A percentile compares a stretch with the other conserved stretches of the same genome.
These are phyloP conservation scores for Drosophila sucinea DNA, from an alignment of 1,140 invertebrate species.

Conservation along the genomic window DNA sequence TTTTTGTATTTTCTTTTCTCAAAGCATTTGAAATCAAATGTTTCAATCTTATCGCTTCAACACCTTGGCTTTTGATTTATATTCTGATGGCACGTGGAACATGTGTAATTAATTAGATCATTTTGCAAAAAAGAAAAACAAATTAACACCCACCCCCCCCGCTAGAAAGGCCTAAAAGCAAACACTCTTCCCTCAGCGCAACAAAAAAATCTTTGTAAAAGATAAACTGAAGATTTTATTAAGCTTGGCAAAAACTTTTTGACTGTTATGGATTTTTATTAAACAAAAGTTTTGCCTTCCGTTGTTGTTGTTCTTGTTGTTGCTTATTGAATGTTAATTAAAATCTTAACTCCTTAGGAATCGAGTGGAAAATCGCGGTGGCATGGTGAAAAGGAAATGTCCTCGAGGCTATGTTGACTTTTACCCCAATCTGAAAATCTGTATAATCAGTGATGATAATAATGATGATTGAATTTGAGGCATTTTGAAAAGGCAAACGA, in stretches of 20 bases:
- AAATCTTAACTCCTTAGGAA: slow-evolving; percentile 45
- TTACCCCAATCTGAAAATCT: slow-evolving; percentile 3
- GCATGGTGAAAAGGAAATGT: neutral
- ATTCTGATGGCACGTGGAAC: slow-evolving; percentile 34
- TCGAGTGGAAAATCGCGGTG: neutral
- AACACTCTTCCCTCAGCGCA: neutral
- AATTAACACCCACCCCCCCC: slow-evolving; percentile 47
- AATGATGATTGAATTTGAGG: neutral
- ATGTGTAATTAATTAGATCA: slow-evolving; percentile 68
- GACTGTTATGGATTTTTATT: slow-evolving; percentile 63
- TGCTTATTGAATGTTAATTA: slow-evolving; percentile 56
- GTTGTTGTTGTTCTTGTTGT: slow-evolving; percentile 30
- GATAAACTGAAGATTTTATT: slow-evolving; percentile 62
- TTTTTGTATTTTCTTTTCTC: slow-evolving; percentile 13
- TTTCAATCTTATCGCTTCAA: slow-evolving; percentile 62
- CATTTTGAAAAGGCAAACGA: slow-evolving; percentile 6
- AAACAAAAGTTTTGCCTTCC: slow-evolving; percentile 31
- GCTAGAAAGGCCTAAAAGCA: neutral
- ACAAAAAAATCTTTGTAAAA: slow-evolving; percentile 27
- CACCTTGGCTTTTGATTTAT: slow-evolving; percentile 64
- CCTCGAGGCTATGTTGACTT: slow-evolving; percentile 24
- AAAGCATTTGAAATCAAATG: slow-evolving; percentile 49
- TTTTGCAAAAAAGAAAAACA: slow-evolving; percentile 24
- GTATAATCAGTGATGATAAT: slow-evolving; percentile 7
- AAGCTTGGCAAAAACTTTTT: slow-evolving; percentile 33